Evolutionary conservation across 1,140 invertebrate species (phyloP), one percentile per base, ranked within the genome.

Genomic region (Mylabris phalerata): DNA sequence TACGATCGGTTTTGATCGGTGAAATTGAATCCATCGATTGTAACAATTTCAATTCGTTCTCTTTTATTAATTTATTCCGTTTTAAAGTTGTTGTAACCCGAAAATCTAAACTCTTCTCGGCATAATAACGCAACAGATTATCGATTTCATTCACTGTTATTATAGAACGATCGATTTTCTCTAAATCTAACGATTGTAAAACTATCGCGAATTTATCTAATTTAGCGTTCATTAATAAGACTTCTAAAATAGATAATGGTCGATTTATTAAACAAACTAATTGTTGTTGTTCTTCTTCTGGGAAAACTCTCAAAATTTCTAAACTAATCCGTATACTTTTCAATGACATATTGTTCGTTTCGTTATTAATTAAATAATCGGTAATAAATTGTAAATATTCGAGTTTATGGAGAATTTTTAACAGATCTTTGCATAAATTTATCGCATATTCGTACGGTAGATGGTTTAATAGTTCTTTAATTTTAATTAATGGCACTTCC

Each of bases 151-250:
- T 65, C 9, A 68, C 59, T 63, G 73, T 73, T 67, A 57, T 70
- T 67, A 48, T 71, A 68, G 51, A 64, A 55, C 1, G 13, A 51
- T 25, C 59, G 60, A 45, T 57, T 42, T 32, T 70, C 66, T 62
- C 68, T 61, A 1, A 9, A 60, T 63, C 69, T 62, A 1, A 79
- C 62, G 3, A 65, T 61, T 6, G 69, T 13, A 84, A 46, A 4
- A 88, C 80, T 39, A 77, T 78, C 1, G 79, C 73, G 4, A 89
- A 70, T 57, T 78, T 77, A 65, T 88, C 85, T 43, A 89, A 77
- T 69, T 84, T 85, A 0, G 81, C 83, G 64, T 89, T 88, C 87
- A 90, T 89, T 1, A 90, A 65, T 45, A 88, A 74, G 64, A 88
- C 84, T 62, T 90, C 88, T 3, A 90, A 75, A 66, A 90, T 85